Evolutionary conservation across 2,888 invertebrate species (phyloP), one percentile per base, ranked within the genome.

Genomic region (Sipunculus nudus): DNA sequence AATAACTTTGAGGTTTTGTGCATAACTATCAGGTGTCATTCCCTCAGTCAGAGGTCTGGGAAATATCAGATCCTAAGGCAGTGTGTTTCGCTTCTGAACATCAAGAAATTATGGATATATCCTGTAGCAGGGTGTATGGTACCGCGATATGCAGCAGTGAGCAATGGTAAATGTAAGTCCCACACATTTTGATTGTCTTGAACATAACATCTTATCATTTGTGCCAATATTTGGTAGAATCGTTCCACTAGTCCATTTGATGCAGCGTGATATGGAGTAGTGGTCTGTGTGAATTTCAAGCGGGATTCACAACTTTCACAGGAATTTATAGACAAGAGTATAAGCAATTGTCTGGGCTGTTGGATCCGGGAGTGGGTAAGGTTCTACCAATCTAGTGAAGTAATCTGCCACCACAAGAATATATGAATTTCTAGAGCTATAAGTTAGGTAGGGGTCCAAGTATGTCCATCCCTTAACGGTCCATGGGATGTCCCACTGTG

Each of bases 191-290:
- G n/a, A n/a, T n/a, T n/a, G n/a, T n/a, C n/a, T n/a, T n/a, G n/a
- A n/a, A n/a, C n/a, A n/a, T n/a, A n/a, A n/a, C n/a, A n/a, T n/a
- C n/a, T n/a, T n/a, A n/a, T n/a, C n/a, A n/a, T n/a, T n/a, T n/a
- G n/a, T n/a, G n/a, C n/a, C n/a, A n/a, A n/a, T n/a, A n/a, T n/a
- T n/a, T n/a, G n/a, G n/a, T n/a, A n/a, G n/a, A n/a, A n/a, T n/a
- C n/a, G n/a, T n/a, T 48, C 48, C 23, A 31, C 48, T 25, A 31
- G 48, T n/a, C 48, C 48, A 29, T 48, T 13, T 5, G 48, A 28
- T 8, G 23, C 21, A 3, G 29, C 31, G 5, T 19, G 28, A 13
- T 48, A 28, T 3, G 28, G 31, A 10, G 28, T 26, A 32, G 31
- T 29, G 48, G 23, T 31, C 31, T 13, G 31, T 29, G 6, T 48